A percentile compares a stretch with the other conserved stretches of the same genome.
These are phyloP conservation scores for Danaus melanippus DNA, from an alignment of 1,140 invertebrate genomes.

Conservation along the genomic window DNA sequence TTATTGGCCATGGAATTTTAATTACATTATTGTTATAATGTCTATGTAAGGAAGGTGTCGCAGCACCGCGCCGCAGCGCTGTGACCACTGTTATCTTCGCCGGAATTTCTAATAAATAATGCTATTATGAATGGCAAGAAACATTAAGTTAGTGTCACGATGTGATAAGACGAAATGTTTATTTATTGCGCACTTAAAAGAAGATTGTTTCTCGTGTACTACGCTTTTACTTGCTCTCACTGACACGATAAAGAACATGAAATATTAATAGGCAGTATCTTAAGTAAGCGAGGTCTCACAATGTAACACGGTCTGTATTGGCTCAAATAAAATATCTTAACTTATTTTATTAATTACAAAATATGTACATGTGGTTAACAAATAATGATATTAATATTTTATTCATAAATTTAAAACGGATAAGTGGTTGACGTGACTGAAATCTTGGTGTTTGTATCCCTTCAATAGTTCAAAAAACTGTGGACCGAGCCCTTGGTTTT, in stretches of 20 bases:
- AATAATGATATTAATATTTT: constrained; percentile 2
- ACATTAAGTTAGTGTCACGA: constrained; percentile 4
- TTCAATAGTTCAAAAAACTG: no score
- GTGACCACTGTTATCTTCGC: no score
- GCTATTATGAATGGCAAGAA: constrained; percentile 10
- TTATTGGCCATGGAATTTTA: no score
- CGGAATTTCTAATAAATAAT: constrained; percentile 4
- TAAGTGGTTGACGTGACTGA: no score
- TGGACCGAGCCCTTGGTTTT: no score
- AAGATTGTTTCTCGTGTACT: constrained; percentile 7
- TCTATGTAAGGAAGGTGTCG: no score
- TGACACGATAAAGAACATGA: constrained; percentile 9
- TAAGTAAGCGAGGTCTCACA: background rate
- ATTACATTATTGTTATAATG: no score
- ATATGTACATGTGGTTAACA: background rate
- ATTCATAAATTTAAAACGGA: background rate
- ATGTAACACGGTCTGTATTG: no score
- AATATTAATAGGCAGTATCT: background rate
- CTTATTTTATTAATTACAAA: background rate
- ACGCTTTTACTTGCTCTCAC: constrained; percentile 11
- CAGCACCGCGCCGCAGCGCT: no score
- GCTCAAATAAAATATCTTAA: no score
- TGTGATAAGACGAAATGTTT: constrained; percentile 6
- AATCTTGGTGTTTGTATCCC: no score
- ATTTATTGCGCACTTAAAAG: constrained; percentile 13